A percentile compares a stretch with the other conserved stretches of the same genome.
These are phyloP conservation scores for Chironomus striatipennis DNA, from an alignment of 1,140 invertebrate genomes.

Conservation along the genomic window DNA sequence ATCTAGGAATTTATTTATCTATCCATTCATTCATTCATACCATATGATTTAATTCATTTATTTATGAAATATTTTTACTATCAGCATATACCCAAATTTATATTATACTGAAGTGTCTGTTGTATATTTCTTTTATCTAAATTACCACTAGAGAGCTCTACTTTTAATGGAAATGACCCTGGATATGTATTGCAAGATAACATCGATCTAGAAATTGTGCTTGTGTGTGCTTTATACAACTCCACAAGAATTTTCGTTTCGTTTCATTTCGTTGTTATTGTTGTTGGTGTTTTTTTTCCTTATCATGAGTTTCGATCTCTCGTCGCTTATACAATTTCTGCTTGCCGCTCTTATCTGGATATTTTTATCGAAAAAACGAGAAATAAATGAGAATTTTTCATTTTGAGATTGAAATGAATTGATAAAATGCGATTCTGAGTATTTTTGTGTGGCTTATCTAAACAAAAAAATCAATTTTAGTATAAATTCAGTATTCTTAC, in stretches of 20 bases:
- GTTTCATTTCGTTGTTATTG: slow-evolving; percentile 13
- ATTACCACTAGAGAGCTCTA: slow-evolving; percentile 12
- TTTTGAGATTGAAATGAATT: slow-evolving; percentile 16
- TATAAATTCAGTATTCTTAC: background rate
- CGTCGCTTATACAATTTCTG: slow-evolving; percentile 20
- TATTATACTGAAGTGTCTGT: background rate
- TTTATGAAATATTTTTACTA: background rate
- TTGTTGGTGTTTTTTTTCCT: slow-evolving; percentile 18
- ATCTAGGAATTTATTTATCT: too few relatives aligned
- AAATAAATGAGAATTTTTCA: slow-evolving; percentile 24
- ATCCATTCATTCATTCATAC: background rate
- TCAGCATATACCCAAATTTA: background rate
- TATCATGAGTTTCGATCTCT: background rate
- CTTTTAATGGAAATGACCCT: slow-evolving; percentile 12
- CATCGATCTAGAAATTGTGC: slow-evolving; percentile 12
- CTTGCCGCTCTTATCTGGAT: background rate
- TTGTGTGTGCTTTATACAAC: slow-evolving; percentile 7
- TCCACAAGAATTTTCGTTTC: slow-evolving; percentile 13
- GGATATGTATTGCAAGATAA: background rate
- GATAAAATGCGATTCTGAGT: slow-evolving; percentile 23
- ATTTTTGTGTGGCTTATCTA: slow-evolving; percentile 17
- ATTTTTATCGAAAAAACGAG: slow-evolving; percentile 22
- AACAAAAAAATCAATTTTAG: background rate
- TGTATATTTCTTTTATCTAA: slow-evolving; percentile 10
- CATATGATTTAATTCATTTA: background rate